phyloP scores from a whole-genome alignment of 92 coral and sea anemone genomes.

The Palythoa heliodiscus region DNA sequence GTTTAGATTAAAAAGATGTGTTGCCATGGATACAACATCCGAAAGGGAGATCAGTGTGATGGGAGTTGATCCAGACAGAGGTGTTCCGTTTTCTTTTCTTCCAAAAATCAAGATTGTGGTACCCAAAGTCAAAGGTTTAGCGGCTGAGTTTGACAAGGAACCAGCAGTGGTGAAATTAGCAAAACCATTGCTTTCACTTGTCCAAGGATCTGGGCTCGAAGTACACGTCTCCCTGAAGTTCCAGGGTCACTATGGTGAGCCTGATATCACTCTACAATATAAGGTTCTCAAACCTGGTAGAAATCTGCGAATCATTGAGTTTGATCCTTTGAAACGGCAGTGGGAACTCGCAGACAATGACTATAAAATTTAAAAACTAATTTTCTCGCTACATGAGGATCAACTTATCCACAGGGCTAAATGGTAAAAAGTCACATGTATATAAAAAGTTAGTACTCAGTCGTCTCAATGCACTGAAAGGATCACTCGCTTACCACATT shows the following conservation, averaged over 20 bases:
- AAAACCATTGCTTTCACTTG: constrained; percentile 19
- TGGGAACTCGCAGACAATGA: constrained; percentile 26
- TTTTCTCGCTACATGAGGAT: not conserved
- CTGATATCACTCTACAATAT: constrained; percentile 56
- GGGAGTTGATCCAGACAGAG: constrained; percentile 58
- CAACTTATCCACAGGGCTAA: not conserved
- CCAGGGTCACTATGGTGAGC: constrained; percentile 75
- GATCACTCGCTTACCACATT: too few species aligned
- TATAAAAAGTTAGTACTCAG: too few species aligned
- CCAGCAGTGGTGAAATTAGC: constrained; percentile 50
- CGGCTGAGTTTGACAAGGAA: constrained; percentile 27
- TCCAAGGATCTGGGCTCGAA: constrained; percentile 39
- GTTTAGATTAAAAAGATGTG: constrained; percentile 58
- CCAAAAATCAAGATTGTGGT: constrained; percentile 42
- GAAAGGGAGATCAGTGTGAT: constrained; percentile 43
- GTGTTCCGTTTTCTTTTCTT: constrained; percentile 63
- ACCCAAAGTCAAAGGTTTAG: constrained; percentile 18
- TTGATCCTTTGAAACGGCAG: constrained; percentile 16
- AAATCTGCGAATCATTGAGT: constrained; percentile 33
- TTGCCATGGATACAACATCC: constrained; percentile 49
- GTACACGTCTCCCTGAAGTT: constrained; percentile 54
- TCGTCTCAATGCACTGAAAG: too few species aligned
- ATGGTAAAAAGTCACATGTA: not conserved
- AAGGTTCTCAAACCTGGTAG: constrained; percentile 38
- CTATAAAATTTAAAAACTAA: not conserved